These are phyloP conservation scores for Microchrysa polita DNA, from an alignment of 2,888 invertebrate species.

Conservation along the genomic window DNA sequence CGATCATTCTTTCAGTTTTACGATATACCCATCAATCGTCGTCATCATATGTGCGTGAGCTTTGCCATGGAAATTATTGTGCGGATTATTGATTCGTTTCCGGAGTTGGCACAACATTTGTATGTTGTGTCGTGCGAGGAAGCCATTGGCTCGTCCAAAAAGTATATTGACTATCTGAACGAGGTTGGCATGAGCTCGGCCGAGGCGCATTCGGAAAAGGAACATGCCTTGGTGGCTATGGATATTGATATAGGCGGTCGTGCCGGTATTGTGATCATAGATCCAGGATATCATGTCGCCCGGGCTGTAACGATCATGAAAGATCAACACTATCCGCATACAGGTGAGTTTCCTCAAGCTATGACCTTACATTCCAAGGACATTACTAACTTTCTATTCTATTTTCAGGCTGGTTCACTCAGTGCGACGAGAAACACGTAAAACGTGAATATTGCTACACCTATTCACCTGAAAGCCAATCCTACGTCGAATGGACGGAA, in stretches of 20 bases:
- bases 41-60: constrained; percentile 89
- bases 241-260: constrained; percentile 78
- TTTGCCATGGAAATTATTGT: constrained; percentile 82
- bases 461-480: constrained; percentile 73
- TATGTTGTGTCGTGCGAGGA: constrained; percentile 90
- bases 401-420: constrained; percentile 79
- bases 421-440: constrained; percentile 78
- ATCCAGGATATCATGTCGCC: constrained; percentile 92
- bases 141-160: constrained; percentile 71
- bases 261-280: constrained; percentile 80
- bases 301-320: constrained; percentile 87
- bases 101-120: constrained; percentile 73
- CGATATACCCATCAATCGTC: constrained; percentile 78
- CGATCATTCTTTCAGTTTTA: constrained; percentile 80
- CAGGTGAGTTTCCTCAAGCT: constrained; percentile 61
- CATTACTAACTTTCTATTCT: too few species aligned
- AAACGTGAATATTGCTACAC: constrained; percentile 87
- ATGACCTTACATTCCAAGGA: background rate
- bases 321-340: constrained; percentile 86
- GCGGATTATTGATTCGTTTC: constrained; percentile 74
- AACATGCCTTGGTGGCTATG: constrained; percentile 85
- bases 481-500: constrained; percentile 88
- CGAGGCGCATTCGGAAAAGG: constrained; percentile 75
- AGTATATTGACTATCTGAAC: constrained; percentile 69
- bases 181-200: constrained; percentile 65